These are phyloP conservation scores for Lissocephala sabroskyi DNA, from an alignment of 2,888 invertebrate species.

Conservation along the genomic window DNA sequence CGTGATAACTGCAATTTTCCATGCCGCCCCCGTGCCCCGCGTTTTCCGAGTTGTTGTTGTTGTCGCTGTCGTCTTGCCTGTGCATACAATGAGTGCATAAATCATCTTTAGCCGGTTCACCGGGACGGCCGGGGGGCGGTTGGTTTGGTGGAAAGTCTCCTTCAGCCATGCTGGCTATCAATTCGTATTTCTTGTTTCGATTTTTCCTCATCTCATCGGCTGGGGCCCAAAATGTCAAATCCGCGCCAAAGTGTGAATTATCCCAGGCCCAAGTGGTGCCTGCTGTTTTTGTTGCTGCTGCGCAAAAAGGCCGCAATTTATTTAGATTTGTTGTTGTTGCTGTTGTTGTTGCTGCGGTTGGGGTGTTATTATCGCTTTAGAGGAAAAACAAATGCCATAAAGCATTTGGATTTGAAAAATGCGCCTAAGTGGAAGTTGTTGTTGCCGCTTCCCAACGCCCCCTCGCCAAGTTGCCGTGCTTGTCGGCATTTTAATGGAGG, in stretches of 20 bases:
- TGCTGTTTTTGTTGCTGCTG: not conserved
- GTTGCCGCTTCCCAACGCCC: no score
- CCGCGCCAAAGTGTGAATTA: constrained; percentile 58
- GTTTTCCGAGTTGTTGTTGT: no score
- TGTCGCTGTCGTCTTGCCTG: constrained; percentile 11
- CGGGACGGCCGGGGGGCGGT: no score
- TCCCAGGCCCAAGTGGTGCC: constrained; percentile 11
- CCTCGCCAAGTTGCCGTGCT: not conserved
- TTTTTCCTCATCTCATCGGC: constrained; percentile 12
- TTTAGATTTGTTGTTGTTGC: not conserved
- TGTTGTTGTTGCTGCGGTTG: constrained; percentile 18
- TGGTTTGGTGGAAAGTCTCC: no score
- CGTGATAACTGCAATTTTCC: constrained; percentile 61
- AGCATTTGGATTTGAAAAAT: constrained; percentile 49
- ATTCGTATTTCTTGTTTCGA: no score
- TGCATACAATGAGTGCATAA: constrained; percentile 63
- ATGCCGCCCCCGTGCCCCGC: constrained; percentile 17
- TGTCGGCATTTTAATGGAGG: not conserved
- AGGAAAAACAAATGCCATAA: constrained; percentile 57
- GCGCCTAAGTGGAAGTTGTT: constrained; percentile 49
- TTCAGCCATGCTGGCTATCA: no score
- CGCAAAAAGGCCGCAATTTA: not conserved
- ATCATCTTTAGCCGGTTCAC: constrained; percentile 53
- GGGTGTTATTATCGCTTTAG: constrained; percentile 59
- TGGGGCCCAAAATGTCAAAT: constrained; percentile 49